These are phyloP conservation scores for Pavo muticus DNA, from an alignment of 2,113 vertebrate species.

Conservation along the genomic window DNA sequence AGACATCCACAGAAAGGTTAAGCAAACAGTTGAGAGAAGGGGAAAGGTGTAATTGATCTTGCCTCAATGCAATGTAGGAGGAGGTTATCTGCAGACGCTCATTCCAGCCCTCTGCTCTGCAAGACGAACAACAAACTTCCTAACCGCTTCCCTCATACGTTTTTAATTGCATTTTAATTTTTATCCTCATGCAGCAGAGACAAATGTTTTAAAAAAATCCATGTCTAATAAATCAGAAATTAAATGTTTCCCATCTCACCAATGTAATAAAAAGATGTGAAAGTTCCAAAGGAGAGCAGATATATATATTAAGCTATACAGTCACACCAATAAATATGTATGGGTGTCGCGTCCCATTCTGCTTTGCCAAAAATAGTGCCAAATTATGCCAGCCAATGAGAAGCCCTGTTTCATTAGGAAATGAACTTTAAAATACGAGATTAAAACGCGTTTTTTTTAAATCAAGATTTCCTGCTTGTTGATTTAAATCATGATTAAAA, in stretches of 20 bases:
- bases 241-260: not conserved
- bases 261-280: not conserved
- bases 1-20: slow-evolving; percentile 42
- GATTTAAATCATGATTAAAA: slow-evolving; percentile 72
- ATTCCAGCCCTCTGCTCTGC: not conserved
- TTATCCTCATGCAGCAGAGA: not conserved
- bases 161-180: slow-evolving; percentile 65
- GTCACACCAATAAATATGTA: slow-evolving; percentile 55
- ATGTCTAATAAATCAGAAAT: slow-evolving; percentile 40
- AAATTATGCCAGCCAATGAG: slow-evolving; percentile 72
- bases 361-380: slow-evolving; percentile 68
- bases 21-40: slow-evolving; percentile 43
- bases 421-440: slow-evolving; percentile 71
- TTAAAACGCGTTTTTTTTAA: slow-evolving; percentile 58
- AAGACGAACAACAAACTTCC: slow-evolving; percentile 2
- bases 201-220: not conserved
- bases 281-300: slow-evolving; percentile 1
- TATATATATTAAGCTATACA: slow-evolving; percentile 24
- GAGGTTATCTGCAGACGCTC: slow-evolving; percentile 1
- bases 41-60: slow-evolving; percentile 46
- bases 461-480: slow-evolving; percentile 73
- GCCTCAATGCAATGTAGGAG: not conserved
- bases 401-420: slow-evolving; percentile 68
- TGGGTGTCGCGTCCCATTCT: slow-evolving; percentile 49
- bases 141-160: slow-evolving; percentile 30